Evolutionary conservation across 1,140 invertebrate genomes (phyloP), one percentile per base, ranked within the genome.

Genomic region (Pogonomyrmex californicus): DNA sequence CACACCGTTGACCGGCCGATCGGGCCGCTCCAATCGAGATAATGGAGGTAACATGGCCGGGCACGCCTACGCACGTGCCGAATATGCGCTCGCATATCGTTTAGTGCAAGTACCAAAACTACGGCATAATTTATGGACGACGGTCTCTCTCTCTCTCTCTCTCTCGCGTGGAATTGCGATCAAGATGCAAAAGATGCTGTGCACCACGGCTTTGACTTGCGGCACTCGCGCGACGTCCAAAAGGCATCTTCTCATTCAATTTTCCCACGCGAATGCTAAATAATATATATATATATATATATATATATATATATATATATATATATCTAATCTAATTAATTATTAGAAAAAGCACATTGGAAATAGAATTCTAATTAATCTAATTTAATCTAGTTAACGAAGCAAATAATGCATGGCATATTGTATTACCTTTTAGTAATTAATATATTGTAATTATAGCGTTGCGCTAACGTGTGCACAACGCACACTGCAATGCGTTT

Each of bases 1-100:
- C 41, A 44, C 83, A 47, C 4, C 70, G 63, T 89, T 87, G 85
- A 85, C 62, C 73, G 38, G 58, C 33, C 77, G 85, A 87, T 88
- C 65, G 71, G n/a, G 63, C 88, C n/a, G n/a, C n/a, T 68, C 54
- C 85, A 89, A 90, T 90, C 88, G 78, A 85, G 65, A 89, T 87
- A 89, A 90, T 89, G 58, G 65, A 60, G 77, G 63, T 78, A 90
- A 90, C 82, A 60, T 36, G 23, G 17, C 51, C 36, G 49, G 68
- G 54, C 62, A 36, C 63, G 41, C 36, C 47, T 47, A 56, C 36
- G 44, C 62, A 33, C 44, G 33, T 51, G n/a, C 76, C 17, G 17
- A 49, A 65, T 78, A 66, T 63, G 41, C 56, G 23, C 75, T 63
- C n/a, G 58, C 75, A 23, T 63, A n/a, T n/a, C 30, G 58, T 65